Conservation (phyloP, 2,888 invertebrate genomes). For the Drosophila kuntzei region DNA sequence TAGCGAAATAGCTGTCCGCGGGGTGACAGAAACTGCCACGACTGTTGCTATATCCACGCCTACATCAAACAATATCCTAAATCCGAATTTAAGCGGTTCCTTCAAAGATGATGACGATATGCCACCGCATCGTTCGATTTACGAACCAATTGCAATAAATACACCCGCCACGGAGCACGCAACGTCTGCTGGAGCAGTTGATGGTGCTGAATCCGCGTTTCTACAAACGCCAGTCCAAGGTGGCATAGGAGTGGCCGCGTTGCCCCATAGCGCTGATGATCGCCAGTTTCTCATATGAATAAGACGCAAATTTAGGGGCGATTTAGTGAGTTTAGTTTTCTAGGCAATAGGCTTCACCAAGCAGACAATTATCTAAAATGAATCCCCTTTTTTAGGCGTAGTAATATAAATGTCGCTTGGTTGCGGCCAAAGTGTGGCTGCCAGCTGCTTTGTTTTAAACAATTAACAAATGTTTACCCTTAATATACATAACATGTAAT, state of each 20-base stretch:
- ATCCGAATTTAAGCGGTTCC: conserved; percentile 85
- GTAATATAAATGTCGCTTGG: conserved; percentile 42
- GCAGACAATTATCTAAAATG: conserved; percentile 27
- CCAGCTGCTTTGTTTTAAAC: conserved; percentile 76
- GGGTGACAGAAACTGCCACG: conserved; percentile 35
- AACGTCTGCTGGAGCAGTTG: conserved; percentile 28
- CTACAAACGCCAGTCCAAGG: conserved; percentile 84
- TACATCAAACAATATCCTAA: conserved; percentile 85
- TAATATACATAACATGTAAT: conserved; percentile 50
- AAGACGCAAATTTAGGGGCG: conserved; percentile 14
- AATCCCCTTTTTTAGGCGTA: conserved; percentile 25
- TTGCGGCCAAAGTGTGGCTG: conserved; percentile 56
- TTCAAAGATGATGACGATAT: conserved; percentile 83
- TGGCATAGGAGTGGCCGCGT: conserved; percentile 84
- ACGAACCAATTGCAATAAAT: conserved; percentile 80
- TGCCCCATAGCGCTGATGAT: conserved; percentile 73
- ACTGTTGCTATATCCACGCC: conserved; percentile 57
- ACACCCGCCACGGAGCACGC: conserved; percentile 60
- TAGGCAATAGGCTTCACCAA: conserved; percentile 32
- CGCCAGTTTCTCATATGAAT: conserved; percentile 72
- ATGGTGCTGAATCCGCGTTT: conserved; percentile 75
- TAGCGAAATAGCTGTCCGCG: conserved; percentile 23
- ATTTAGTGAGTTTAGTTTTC: conserved; percentile 46
- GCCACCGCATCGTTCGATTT: conserved; percentile 82
- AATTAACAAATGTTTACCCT: conserved; percentile 77